phyloP scores from a whole-genome alignment of 2,113 vertebrate genomes.

The Eptesicus fuscus region DNA sequence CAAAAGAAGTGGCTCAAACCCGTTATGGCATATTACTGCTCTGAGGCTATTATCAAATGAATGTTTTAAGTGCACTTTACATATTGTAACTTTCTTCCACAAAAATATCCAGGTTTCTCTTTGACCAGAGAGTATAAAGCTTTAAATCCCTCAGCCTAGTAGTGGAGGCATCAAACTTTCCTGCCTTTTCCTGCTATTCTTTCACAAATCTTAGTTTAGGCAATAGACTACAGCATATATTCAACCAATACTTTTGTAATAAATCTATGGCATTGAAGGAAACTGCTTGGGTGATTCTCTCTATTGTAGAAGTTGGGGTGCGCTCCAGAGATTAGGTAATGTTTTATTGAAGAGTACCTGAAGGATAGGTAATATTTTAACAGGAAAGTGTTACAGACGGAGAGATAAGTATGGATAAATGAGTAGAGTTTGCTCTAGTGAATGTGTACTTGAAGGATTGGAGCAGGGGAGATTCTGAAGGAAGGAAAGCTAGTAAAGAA shows the following conservation, averaged over 20 bases:
- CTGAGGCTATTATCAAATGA: neutral
- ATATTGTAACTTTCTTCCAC: neutral
- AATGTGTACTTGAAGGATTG: neutral
- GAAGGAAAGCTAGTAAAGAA: neutral
- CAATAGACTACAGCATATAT: neutral
- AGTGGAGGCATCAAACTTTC: neutral
- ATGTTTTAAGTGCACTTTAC: neutral
- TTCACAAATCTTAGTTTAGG: neutral
- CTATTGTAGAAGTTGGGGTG: neutral
- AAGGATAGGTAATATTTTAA: neutral
- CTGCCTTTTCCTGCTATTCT: neutral
- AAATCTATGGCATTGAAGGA: neutral
- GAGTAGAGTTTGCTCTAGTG: neutral
- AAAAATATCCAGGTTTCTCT: neutral
- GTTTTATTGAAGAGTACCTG: neutral
- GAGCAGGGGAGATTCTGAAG: neutral
- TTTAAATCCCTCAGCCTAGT: neutral
- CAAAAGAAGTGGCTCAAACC: neutral
- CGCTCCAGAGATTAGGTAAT: neutral
- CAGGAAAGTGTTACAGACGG: neutral
- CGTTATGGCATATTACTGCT: neutral
- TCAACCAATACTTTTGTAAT: neutral
- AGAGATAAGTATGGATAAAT: neutral
- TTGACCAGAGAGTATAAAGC: neutral
- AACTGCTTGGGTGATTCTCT: neutral